Percentiles rank a stretch among this genome's conserved stretches.
phyloP scores from a whole-genome alignment of 2,113 vertebrate species.

The Nyctereutes procyonoides region DNA sequence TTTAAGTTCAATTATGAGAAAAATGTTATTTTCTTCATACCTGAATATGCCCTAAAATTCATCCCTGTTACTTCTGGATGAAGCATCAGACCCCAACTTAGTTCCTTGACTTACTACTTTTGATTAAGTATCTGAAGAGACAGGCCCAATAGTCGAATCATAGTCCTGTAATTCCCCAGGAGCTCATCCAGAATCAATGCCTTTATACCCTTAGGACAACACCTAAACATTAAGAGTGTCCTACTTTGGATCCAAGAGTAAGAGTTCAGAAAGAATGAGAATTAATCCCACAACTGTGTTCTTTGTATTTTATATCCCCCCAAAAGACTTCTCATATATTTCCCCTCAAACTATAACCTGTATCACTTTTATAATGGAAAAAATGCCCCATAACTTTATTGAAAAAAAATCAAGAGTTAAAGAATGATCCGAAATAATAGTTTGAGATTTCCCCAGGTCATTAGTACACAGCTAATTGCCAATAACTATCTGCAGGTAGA shows the following conservation, averaged over 20 bases:
- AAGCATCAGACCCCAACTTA: neutral
- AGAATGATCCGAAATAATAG: neutral
- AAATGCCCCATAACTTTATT: neutral
- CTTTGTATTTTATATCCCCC: neutral
- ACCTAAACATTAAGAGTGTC: neutral
- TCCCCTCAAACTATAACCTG: neutral
- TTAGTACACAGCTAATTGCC: neutral
- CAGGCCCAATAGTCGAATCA: neutral
- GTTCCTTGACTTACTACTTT: neutral
- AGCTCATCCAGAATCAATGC: neutral
- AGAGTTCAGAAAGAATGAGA: neutral
- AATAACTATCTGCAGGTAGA: neutral
- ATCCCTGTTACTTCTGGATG: neutral
- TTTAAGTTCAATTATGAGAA: neutral
- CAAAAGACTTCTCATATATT: neutral
- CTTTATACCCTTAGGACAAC: neutral
- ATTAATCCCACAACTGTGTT: neutral
- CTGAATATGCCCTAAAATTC: neutral
- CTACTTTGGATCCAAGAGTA: neutral
- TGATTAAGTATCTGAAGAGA: neutral
- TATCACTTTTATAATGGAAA: neutral
- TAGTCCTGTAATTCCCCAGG: neutral
- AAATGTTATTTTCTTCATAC: neutral
- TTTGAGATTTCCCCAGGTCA: conserved; percentile 2
- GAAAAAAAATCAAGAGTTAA: neutral